These are phyloP conservation scores for Drosophila mulleri DNA, from an alignment of 2,888 invertebrate genomes.

Conservation along the genomic window DNA sequence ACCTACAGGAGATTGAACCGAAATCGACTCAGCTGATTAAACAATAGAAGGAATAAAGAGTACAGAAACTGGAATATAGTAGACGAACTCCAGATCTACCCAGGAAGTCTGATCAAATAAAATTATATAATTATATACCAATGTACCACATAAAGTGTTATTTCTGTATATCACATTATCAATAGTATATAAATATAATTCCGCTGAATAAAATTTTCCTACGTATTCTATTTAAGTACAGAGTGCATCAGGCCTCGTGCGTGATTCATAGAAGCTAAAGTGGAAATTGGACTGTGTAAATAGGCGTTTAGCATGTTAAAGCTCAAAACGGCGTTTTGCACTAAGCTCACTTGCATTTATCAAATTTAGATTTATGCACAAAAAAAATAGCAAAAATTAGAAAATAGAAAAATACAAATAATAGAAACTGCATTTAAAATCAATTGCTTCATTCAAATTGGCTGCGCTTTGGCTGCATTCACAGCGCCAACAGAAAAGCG, in stretches of 20 bases:
- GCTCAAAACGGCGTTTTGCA: background rate
- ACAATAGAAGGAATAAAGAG: background rate
- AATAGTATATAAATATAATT: background rate
- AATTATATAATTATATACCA: background rate
- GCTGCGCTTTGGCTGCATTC: constrained; percentile 9
- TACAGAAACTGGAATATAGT: background rate
- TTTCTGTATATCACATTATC: background rate
- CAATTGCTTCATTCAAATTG: constrained; percentile 22
- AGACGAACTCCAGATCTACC: background rate
- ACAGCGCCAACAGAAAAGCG: constrained; percentile 12
- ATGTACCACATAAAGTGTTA: too few relatives aligned
- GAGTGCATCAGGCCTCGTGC: background rate
- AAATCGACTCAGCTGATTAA: too few relatives aligned
- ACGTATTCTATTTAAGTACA: background rate
- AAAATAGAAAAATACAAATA: background rate
- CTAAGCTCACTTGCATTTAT: constrained; percentile 4
- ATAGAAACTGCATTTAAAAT: constrained; percentile 27
- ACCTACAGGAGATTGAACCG: too few relatives aligned
- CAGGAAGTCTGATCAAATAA: background rate
- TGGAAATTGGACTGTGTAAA: constrained; percentile 12
- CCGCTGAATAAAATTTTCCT: background rate
- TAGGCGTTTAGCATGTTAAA: background rate
- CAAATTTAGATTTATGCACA: constrained; percentile 5
- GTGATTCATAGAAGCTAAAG: constrained; percentile 17
- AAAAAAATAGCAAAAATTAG: background rate